Conservation (phyloP, 2,113 vertebrate species). For the Aplodontia rufa region DNA sequence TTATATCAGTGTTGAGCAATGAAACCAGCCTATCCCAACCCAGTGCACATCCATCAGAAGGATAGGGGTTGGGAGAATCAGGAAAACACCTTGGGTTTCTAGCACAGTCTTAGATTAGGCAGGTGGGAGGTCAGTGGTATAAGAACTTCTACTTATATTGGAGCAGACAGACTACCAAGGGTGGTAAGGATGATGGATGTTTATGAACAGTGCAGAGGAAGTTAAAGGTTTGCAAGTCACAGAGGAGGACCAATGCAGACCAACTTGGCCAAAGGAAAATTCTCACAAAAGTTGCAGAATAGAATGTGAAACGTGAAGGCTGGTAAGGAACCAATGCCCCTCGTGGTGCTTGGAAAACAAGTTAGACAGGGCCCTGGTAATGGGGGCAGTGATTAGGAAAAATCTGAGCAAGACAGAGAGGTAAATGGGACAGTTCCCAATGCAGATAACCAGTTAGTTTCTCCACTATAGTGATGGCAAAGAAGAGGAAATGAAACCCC, state of each 20-base stretch:
- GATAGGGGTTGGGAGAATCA: background rate
- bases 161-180: background rate
- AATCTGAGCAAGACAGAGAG: background rate
- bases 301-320: background rate
- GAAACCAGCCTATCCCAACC: background rate
- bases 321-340: background rate
- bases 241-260: background rate
- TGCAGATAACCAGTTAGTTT: background rate
- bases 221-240: background rate
- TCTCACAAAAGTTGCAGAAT: background rate
- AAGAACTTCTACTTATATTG: background rate
- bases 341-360: background rate
- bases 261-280: slow-evolving; percentile 4
- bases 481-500: background rate
- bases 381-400: background rate
- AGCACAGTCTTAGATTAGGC: background rate
- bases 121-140: background rate
- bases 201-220: background rate
- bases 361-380: background rate
- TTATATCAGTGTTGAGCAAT: background rate
- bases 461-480: background rate
- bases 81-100: background rate
- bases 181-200: background rate
- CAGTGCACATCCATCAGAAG: background rate
- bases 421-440: background rate